A percentile compares a stretch with the other conserved stretches of the same genome.
These are phyloP conservation scores for Mythimna pallens DNA, from an alignment of 2,888 invertebrate species.

Conservation along the genomic window DNA sequence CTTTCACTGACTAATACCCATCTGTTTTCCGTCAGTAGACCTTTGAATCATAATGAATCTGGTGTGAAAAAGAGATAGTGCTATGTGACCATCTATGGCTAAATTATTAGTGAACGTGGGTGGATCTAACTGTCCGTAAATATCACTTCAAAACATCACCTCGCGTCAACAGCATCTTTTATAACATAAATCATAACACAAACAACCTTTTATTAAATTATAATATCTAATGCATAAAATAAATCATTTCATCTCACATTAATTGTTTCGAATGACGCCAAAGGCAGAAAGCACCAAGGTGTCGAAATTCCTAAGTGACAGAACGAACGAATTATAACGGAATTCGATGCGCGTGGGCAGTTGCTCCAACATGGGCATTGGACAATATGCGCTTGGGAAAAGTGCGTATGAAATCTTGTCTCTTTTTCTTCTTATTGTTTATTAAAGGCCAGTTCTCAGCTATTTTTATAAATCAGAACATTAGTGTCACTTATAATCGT, in stretches of 20 bases:
- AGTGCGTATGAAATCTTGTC: constrained; percentile 26
- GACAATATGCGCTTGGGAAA: constrained; percentile 46
- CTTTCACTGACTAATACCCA: too few species aligned
- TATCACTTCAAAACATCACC: constrained; percentile 7
- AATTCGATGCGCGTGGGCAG: constrained; percentile 60
- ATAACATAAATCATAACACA: constrained; percentile 36
- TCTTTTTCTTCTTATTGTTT: constrained; percentile 31
- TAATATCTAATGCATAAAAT: constrained; percentile 37
- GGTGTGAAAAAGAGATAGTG: too few species aligned
- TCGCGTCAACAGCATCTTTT: neutral
- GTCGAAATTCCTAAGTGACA: constrained; percentile 58
- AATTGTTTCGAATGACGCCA: constrained; percentile 50
- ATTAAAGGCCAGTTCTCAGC: constrained; percentile 23
- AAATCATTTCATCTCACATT: constrained; percentile 43
- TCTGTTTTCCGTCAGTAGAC: too few species aligned
- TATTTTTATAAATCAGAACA: constrained; percentile 26
- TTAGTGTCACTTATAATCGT: constrained; percentile 26
- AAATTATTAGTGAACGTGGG: neutral
- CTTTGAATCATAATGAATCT: too few species aligned
- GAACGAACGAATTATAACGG: constrained; percentile 51
- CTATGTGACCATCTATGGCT: neutral
- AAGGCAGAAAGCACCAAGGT: constrained; percentile 30
- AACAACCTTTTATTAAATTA: constrained; percentile 17
- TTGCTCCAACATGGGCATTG: constrained; percentile 37
- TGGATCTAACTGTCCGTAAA: constrained; percentile 1